Percentiles rank a stretch among this genome's conserved stretches.
These are phyloP conservation scores for Meandrina meandrites DNA, from an alignment of 92 coral and sea anemone species.

Conservation along the genomic window DNA sequence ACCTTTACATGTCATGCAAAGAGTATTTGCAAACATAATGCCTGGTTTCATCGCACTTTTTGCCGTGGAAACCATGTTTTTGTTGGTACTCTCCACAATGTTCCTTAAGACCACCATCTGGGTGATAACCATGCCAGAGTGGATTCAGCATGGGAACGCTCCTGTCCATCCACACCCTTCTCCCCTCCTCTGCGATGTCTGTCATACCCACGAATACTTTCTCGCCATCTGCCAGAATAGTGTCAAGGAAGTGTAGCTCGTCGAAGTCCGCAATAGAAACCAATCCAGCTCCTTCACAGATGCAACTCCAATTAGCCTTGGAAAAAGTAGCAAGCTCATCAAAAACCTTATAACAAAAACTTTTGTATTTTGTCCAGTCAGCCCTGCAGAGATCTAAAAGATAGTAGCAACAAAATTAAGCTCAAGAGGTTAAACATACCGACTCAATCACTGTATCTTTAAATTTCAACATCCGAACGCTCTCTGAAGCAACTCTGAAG, in stretches of 20 bases:
- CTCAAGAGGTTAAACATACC: too few species aligned
- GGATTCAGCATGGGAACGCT: not conserved
- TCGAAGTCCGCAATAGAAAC: not conserved
- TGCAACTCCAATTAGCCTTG: not conserved
- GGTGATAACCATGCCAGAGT: not conserved
- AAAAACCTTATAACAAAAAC: not conserved
- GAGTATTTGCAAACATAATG: not conserved
- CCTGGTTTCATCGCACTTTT: not conserved
- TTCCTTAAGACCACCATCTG: not conserved
- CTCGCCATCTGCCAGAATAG: not conserved
- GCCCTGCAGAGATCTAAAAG: not conserved
- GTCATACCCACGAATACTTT: conserved; percentile 4
- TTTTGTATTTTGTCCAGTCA: not conserved
- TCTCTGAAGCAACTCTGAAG: too few species aligned
- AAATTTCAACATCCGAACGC: too few species aligned
- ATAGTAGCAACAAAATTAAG: too few species aligned
- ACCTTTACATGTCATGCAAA: too few species aligned
- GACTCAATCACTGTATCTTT: too few species aligned
- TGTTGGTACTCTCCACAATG: not conserved
- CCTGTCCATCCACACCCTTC: conserved; percentile 11
- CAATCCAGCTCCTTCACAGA: not conserved
- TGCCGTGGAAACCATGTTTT: not conserved
- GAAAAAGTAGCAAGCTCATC: not conserved
- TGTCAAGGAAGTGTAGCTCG: not conserved
- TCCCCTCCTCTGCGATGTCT: conserved; percentile 4